Base-by-base conservation (phyloP, 2,888 invertebrate genomes). In the Caenorhabditis sulstoni region DNA sequence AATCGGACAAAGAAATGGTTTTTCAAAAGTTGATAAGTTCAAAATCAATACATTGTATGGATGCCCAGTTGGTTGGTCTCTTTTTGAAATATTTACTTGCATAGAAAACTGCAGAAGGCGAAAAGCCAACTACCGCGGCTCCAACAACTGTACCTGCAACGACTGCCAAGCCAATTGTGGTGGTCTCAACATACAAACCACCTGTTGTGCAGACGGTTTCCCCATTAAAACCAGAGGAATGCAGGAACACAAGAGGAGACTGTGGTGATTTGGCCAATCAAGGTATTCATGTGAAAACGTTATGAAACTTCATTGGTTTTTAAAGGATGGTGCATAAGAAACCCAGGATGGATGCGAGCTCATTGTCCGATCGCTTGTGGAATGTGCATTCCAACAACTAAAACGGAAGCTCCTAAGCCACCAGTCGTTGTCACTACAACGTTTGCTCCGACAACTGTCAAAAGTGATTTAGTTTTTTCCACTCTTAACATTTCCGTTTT, bases 21-120 rank as follows among this genome's bases (percentile, higher is more conserved):
- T 90, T 73, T 89, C 89, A 50, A 82, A 82, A 20, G 83, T 84
- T n/a, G 90, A 90, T 61, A 79, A 82, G 16, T 86, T 76, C 81
- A 90, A 90, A 65, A 90, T 90, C 71, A 90, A 90, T 77, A 85
- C 81, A 29, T 81, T 89, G 7, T 90, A 90, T 68, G 87, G 86
- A 22, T 90, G 90, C 59, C 81, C 86, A 50, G 76, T 82, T 53
- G 78, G 85, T 83, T n/a, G n/a, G n/a, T n/a, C n/a, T n/a, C n/a
- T n/a, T n/a, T n/a, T n/a, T n/a, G n/a, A n/a, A 49, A 35, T 35
- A 14, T 37, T 8, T 22, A 44, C 5, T 35, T 20, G 3, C 57
- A 12, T 39, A 2, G 44, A n/a, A 58, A 50, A 23, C 65, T 76
- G 18, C 44, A 80, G 77, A 81, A 49, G 76, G 73, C 16, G 73